phyloP scores from a whole-genome alignment of 2,797 vertebrate genomes.

The Triplophysa yarkandensis region DNA sequence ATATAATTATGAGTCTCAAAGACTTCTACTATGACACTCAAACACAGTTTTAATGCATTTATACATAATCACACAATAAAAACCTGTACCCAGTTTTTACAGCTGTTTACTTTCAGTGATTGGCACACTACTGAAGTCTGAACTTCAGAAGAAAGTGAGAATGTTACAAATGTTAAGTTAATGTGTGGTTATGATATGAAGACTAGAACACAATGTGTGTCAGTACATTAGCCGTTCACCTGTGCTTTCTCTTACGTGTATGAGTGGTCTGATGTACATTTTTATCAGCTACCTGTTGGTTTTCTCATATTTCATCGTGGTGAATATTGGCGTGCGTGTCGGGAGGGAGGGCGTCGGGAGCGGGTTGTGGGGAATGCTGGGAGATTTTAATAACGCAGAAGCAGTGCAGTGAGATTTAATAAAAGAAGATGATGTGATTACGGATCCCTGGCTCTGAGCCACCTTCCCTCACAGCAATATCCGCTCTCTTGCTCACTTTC shows the following conservation, averaged over 20 bases:
- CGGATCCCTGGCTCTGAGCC: conserved; percentile 88
- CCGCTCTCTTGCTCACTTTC: conserved; percentile 71
- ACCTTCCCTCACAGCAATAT: conserved; percentile 88
- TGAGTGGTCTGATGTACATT: conserved; percentile 70
- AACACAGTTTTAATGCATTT: conserved; percentile 19
- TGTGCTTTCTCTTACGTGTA: conserved; percentile 61
- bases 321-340: conserved; percentile 52
- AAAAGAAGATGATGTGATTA: conserved; percentile 97
- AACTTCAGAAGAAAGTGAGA: not conserved
- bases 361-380: conserved; percentile 87
- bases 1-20: not conserved
- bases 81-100: not conserved
- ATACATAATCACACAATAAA: conserved; percentile 32
- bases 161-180: not conserved
- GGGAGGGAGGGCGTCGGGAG: conserved; percentile 69
- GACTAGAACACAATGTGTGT: conserved; percentile 5
- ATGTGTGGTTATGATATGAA: conserved; percentile 4
- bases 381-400: conserved; percentile 97
- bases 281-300: conserved; percentile 60
- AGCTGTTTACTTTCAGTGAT: not conserved
- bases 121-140: not conserved
- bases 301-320: conserved; percentile 56
- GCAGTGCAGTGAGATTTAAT: conserved; percentile 95
- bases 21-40: not conserved
- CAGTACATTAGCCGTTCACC: conserved; percentile 28